Conservation (phyloP, 2,113 vertebrate genomes). For the Caranx ignobilis region DNA sequence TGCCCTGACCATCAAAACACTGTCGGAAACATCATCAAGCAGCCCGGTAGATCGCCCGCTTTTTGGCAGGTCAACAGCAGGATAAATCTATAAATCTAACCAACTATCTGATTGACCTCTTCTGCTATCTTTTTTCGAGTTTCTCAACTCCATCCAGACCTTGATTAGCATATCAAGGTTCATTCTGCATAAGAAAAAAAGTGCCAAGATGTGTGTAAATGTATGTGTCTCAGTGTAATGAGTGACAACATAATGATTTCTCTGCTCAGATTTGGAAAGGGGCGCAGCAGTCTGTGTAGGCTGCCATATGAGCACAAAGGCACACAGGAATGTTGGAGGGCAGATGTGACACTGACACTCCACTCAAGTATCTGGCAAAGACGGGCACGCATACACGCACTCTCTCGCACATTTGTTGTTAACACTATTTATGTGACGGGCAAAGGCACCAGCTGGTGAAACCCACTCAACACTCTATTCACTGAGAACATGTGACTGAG, state of each 20-base stretch:
- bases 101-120: constrained; percentile 10
- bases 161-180: background rate
- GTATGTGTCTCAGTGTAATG: background rate
- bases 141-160: background rate
- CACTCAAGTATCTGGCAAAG: constrained; percentile 59
- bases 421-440: constrained; percentile 70
- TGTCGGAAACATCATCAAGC: constrained; percentile 25
- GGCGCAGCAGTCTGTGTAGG: constrained; percentile 14
- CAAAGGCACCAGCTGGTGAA: constrained; percentile 79
- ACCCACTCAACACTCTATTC: constrained; percentile 76
- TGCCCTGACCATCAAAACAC: constrained; percentile 18
- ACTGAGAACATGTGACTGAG: constrained; percentile 62
- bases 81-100: constrained; percentile 18
- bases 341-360: constrained; percentile 65
- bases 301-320: constrained; percentile 45
- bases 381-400: constrained; percentile 30
- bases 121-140: background rate
- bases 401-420: constrained; percentile 53
- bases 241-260: constrained; percentile 41
- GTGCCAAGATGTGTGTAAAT: background rate
- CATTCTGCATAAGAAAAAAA: background rate
- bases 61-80: constrained; percentile 34
- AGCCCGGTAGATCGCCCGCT: background rate
- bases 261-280: constrained; percentile 13
- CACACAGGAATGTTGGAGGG: constrained; percentile 52